Evolutionary conservation across 1,140 invertebrate genomes (phyloP).

Genomic region (Harpegnathos saltator): DNA sequence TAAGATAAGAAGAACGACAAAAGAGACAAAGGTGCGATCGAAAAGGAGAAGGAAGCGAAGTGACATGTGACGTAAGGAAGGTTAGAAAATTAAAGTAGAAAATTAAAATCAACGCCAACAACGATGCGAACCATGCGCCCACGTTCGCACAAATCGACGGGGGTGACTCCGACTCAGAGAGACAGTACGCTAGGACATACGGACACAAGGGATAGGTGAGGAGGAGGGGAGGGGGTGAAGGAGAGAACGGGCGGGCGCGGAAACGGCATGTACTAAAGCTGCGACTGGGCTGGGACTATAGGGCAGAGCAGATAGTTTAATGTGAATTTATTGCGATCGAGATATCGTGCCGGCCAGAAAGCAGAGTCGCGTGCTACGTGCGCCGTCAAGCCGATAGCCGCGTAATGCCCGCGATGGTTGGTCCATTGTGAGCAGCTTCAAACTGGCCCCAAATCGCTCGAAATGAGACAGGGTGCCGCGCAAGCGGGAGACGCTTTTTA

Average conservation of each 20-base stretch:
- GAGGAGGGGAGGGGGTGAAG: too few species aligned
- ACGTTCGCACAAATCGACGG: not conserved
- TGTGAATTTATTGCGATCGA: conserved; percentile 86
- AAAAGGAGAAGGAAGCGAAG: not conserved
- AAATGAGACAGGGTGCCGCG: not conserved
- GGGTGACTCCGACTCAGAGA: conserved; percentile 6
- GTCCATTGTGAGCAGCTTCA: conserved; percentile 65
- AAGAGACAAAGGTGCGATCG: not conserved
- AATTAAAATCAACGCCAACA: conserved; percentile 73
- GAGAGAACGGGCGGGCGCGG: conserved; percentile 15
- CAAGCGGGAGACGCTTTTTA: conserved; percentile 61
- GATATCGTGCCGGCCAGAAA: conserved; percentile 81
- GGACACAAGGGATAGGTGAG: too few species aligned
- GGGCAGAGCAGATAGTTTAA: conserved; percentile 83
- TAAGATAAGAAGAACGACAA: not conserved
- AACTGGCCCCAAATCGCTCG: conserved; percentile 62
- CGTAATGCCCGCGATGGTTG: conserved; percentile 40
- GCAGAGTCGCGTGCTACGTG: conserved; percentile 81
- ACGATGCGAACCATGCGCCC: conserved; percentile 45
- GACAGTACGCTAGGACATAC: too few species aligned
- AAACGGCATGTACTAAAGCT: conserved; percentile 79
- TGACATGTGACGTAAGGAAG: not conserved
- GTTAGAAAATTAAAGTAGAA: conserved; percentile 64
- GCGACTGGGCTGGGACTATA: conserved; percentile 77
- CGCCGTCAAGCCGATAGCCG: conserved; percentile 79